Base-by-base conservation (phyloP, 2,888 invertebrate genomes). In the Nezara viridula region DNA sequence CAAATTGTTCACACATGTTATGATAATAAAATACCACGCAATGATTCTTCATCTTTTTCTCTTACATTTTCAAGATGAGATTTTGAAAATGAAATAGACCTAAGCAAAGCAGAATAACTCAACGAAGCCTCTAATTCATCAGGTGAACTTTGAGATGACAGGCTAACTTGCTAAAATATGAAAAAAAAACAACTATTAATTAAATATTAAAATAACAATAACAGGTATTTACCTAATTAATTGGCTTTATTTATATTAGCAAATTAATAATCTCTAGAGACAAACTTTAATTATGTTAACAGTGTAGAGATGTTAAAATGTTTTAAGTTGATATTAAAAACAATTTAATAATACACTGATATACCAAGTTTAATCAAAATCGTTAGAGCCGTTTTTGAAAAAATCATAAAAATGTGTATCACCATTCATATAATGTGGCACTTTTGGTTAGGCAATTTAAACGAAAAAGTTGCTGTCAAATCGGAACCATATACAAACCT, bases 101-200 rank as follows among this genome's bases (percentile, higher is more conserved):
- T 93, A 91, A 95, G 95, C 81, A 96, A 93, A 86, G 95, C 95
- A 40, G 95, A 94, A 92, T 94, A 96, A 92, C 94, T 95, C 60
- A 96, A 93, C 2, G 95, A 94, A 2, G 96, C 94, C 92, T 96
- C 95, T 91, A 93, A 93, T 91, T 95, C 95, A 91, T 95, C 94
- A 37, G 93, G 92, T 90, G 94, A 93, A 91, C 90, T 89, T 9
- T 88, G 77, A 66, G 89, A 86, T 7, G 50, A 60, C 24, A 86
- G 86, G 50, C 89, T 90, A 5, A 73, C 60, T 90, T 91, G 86
- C 40, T 49, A 52, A 90, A 86, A 87, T 55, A 16, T 1, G 85
- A 90, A 89, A 85, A 86, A 81, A 44, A 44, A 44, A 7, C 5
- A 44, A 44, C 44, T 10, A 44, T 44, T 44, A 44, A 44, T 44